Evolutionary conservation across 2,797 vertebrate genomes (phyloP).

Genomic region (Uromys caudimaculatus): DNA sequence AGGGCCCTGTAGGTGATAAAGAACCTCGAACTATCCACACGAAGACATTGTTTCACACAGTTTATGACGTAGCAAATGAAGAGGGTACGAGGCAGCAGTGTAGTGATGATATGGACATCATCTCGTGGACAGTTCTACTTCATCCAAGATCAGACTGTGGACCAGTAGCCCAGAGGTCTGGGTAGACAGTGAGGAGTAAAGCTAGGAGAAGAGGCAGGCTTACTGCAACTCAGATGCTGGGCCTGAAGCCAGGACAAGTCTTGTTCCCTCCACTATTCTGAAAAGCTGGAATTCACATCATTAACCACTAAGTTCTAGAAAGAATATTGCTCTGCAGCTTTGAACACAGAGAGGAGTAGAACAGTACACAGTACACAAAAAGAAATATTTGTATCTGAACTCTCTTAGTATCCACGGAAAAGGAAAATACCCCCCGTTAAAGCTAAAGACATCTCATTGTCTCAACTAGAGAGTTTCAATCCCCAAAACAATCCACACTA

Average conservation of each 20-base stretch:
- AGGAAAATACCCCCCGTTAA: background rate
- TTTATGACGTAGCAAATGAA: background rate
- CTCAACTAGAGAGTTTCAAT: background rate
- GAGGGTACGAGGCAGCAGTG: background rate
- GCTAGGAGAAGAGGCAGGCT: background rate
- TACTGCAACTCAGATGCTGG: conserved; percentile 25
- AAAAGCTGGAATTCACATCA: conserved; percentile 42
- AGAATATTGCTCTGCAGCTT: background rate
- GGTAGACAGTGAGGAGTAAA: background rate
- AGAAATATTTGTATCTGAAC: background rate
- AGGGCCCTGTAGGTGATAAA: background rate
- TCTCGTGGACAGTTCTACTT: background rate
- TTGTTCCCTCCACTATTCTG: background rate
- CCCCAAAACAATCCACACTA: conserved; percentile 13
- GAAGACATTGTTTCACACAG: background rate
- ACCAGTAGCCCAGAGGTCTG: background rate
- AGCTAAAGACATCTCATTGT: conserved; percentile 1
- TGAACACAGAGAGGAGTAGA: background rate
- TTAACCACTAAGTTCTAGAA: conserved; percentile 37
- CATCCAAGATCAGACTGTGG: background rate
- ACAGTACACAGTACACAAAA: background rate
- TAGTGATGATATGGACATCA: background rate
- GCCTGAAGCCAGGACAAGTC: background rate
- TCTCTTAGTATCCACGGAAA: background rate
- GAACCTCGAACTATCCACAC: background rate